These are phyloP conservation scores for Hydrozoanthus tunicans DNA, from an alignment of 64 coral and sea anemone species.

Conservation along the genomic window DNA sequence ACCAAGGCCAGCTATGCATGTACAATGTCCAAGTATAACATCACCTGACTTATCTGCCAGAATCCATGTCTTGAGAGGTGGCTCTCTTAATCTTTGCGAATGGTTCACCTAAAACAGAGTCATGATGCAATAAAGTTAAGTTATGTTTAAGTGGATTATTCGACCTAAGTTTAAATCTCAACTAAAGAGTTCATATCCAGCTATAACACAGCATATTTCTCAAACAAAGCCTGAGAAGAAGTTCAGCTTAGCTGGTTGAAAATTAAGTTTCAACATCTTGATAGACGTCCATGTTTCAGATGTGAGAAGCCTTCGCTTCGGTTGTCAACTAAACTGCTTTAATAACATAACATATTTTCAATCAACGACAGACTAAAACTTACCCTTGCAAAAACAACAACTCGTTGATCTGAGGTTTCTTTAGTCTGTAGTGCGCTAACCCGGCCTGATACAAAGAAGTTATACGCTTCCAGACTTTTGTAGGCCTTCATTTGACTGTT, in stretches of 20 bases:
- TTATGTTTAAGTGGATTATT: background rate
- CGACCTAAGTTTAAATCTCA: background rate
- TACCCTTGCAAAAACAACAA: slow-evolving; percentile 28
- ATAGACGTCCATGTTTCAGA: background rate
- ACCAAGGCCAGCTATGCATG: slow-evolving; percentile 35
- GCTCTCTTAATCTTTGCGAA: slow-evolving; percentile 36
- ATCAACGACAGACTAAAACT: background rate
- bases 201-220: background rate
- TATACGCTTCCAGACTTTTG: slow-evolving; percentile 71
- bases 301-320: background rate
- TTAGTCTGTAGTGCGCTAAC: slow-evolving; percentile 50
- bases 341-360: background rate
- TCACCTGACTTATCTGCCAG: slow-evolving; percentile 14
- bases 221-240: background rate
- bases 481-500: slow-evolving; percentile 70
- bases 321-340: slow-evolving; percentile 1
- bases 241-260: background rate
- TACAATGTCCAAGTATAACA: slow-evolving; percentile 36
- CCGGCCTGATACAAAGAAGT: slow-evolving; percentile 77
- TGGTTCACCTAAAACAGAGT: slow-evolving; percentile 44
- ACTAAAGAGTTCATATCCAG: background rate
- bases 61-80: slow-evolving; percentile 49
- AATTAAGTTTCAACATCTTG: background rate
- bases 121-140: background rate
- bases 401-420: slow-evolving; percentile 30